phyloP scores from a whole-genome alignment of 2,113 vertebrate genomes.

The Myotis yumanensis region DNA sequence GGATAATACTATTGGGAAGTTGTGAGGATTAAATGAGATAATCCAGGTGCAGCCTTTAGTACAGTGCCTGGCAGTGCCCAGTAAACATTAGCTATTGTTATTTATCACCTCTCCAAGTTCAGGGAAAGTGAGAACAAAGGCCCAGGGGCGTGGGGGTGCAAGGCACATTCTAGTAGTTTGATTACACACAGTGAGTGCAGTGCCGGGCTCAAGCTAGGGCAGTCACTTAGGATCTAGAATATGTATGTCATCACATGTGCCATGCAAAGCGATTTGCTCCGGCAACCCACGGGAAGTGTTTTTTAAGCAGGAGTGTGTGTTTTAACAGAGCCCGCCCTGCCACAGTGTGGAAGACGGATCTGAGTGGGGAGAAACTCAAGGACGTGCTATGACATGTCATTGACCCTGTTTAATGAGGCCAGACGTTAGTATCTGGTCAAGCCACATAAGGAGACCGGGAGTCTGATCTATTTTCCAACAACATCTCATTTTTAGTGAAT shows the following conservation, averaged over 20 bases:
- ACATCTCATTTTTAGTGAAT: background rate
- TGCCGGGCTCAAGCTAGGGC: background rate
- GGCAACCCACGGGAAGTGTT: background rate
- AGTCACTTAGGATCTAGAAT: background rate
- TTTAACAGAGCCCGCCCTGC: background rate
- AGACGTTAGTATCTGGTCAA: background rate
- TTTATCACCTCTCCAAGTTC: background rate
- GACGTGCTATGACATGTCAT: accelerated
- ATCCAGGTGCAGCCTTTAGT: background rate
- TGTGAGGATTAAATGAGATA: background rate
- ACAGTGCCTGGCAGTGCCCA: background rate
- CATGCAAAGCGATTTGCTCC: accelerated
- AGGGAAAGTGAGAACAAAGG: accelerated
- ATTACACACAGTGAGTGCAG: too few relatives aligned
- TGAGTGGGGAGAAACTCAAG: background rate
- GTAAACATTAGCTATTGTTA: background rate
- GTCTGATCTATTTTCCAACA: slow-evolving; percentile 44
- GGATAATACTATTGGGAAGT: background rate
- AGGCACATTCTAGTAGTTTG: background rate
- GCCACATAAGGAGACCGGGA: background rate
- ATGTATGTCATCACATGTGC: accelerated
- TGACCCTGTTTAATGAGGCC: background rate
- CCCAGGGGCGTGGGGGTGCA: accelerated
- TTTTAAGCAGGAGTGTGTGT: background rate
- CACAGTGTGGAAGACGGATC: background rate